Conservation (phyloP, 2,797 vertebrate genomes). For the Melanotaenia boesemani region DNA sequence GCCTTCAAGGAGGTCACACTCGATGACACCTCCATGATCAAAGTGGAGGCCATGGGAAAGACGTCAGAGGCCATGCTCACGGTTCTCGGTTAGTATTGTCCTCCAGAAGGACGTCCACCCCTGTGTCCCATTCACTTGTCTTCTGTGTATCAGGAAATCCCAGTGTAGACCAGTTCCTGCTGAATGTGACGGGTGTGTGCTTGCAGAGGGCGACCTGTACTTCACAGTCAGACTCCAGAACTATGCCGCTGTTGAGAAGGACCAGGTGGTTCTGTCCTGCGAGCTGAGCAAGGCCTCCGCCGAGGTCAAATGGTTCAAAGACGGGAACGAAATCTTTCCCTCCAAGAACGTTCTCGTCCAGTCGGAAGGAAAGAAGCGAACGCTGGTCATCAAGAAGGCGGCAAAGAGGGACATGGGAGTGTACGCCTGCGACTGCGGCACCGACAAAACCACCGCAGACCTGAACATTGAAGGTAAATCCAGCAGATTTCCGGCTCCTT, state of each 20-base stretch:
- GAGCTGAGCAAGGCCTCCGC: constrained; percentile 94
- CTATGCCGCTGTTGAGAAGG: constrained; percentile 95
- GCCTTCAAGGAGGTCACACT: constrained; percentile 93
- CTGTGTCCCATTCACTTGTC: background rate
- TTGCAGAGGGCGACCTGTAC: constrained; percentile 96
- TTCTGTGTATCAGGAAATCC: background rate
- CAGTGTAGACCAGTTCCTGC: background rate
- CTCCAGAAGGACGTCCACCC: background rate
- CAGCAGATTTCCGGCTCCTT: background rate
- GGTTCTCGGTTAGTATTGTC: constrained; percentile 90
- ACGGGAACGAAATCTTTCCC: constrained; percentile 89
- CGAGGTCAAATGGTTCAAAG: constrained; percentile 95
- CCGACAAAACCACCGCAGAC: constrained; percentile 91
- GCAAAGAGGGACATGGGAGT: constrained; percentile 88
- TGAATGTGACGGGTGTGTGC: constrained; percentile 58
- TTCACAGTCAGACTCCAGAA: constrained; percentile 95
- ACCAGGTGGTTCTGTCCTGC: constrained; percentile 91
- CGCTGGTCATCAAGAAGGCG: constrained; percentile 90
- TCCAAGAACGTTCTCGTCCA: constrained; percentile 87
- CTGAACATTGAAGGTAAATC: constrained; percentile 92
- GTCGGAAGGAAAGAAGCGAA: constrained; percentile 91
- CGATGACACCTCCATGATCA: constrained; percentile 96
- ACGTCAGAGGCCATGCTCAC: constrained; percentile 91
- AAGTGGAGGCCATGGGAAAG: constrained; percentile 92
- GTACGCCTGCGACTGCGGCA: constrained; percentile 94